Evolutionary conservation across 2,888 invertebrate species (phyloP), one percentile per base, ranked within the genome.

Genomic region (Trichogramma evanescens): DNA sequence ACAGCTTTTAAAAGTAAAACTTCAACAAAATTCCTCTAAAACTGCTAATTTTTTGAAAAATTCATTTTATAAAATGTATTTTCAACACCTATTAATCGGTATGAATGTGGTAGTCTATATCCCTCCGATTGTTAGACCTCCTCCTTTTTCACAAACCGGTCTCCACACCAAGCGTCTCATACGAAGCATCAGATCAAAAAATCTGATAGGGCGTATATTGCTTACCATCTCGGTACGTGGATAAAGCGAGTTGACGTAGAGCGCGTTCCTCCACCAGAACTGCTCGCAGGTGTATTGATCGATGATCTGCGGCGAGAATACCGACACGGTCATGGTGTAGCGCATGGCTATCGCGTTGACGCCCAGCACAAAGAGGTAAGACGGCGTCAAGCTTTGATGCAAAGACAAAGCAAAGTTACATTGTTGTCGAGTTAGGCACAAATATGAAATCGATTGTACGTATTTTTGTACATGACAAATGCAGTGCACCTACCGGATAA

Each of bases 221-320:
- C 78, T 77, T 68, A 86, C 87, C 81, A 85, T 82, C 71, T 86
- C 83, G 2, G 80, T 76, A 7, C 77, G 72, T 0, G 85, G 83
- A 67, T 83, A 86, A 43, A 84, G 78, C 1, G 83, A 85, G 66
- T 84, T 84, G 52, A 86, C 72, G 68, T 85, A 87, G 1, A 87
- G 76, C 9, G 84, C 75, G 71, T 86, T 87, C 62, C 84, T 78
- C 85, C 86, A 87, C 83, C 86, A 85, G 72, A 83, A 81, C 44
- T 74, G 70, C 61, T 81, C 81, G 70, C 87, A 87, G 68, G 81
- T 84, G 58, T 71, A 66, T 62, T 82, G 80, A 73, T 86, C 86
- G 45, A 75, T 74, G 54, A 83, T 83, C 0, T 83, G 83, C 4
- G 84, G 78, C 59, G 82, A 77, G 65, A 86, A 75, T 1, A 80